Evolutionary conservation across 2,797 vertebrate genomes (phyloP), one percentile per base, ranked within the genome.

Genomic region (Syndactyla subalaris): DNA sequence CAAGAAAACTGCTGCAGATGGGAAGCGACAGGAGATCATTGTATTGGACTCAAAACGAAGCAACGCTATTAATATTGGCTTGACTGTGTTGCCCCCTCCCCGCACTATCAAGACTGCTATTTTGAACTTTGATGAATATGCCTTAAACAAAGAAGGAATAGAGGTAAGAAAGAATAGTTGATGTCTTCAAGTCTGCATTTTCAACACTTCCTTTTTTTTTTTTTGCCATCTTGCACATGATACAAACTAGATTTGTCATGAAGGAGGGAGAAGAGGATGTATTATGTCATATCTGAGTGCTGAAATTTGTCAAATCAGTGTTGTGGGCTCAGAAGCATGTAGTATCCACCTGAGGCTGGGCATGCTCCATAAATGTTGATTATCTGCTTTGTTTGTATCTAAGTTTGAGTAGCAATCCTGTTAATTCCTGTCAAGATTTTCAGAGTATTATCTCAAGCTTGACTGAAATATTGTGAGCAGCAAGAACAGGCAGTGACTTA

Each of bases 81-180:
- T 99, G 97, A 99, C 99, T 0, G 99, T 99, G 43, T 97, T 99
- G 85, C 99, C 99, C 51, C 99, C 99, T 59, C 99, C 99, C 4
- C 99, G 99, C 81, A 99, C 99, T 29, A 99, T 99, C 97, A 99
- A 99, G 98, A 99, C 99, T 29, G 99, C 99, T 84, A 99, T 99
- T 97, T 98, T 99, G 97, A 99, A 99, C 98, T 99, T 99, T 45
- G 99, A 99, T 22, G 99, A 99, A 97, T 99, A 99, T 72, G 99
- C 99, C 90, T 98, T 99, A 97, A 99, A 99, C 98, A 99, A 99
- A 96, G 99, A 99, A 98, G 99, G 99, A 95, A 99, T 99, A 79
- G 99, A 99, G 99, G 99, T 99, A 98, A 98, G 97, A 74, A 77
- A 62, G 43, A 77, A 5, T 3, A 65, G 30, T 32, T 1, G 0